Conservation (phyloP, 2,888 invertebrate species). For the Escarpia spicata region DNA sequence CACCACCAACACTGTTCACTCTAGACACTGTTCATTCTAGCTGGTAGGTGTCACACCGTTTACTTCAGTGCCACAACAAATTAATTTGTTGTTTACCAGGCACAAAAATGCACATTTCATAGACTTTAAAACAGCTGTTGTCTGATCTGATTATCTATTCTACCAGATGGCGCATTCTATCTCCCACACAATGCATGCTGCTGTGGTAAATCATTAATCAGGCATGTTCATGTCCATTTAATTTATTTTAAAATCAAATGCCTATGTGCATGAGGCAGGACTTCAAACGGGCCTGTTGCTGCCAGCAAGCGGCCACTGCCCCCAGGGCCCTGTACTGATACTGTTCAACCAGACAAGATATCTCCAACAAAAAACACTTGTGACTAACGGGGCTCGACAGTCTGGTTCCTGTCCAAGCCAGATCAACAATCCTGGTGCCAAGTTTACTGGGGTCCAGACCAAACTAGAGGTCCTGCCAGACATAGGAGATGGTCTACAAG, state of each 20-base stretch:
- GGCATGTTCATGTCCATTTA: not conserved
- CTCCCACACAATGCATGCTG: not conserved
- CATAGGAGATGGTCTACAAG: not conserved
- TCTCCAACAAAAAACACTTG: not conserved
- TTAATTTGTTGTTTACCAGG: not conserved
- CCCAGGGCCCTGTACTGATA: not conserved
- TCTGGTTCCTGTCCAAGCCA: not conserved
- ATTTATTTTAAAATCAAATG: not conserved
- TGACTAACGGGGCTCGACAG: not conserved
- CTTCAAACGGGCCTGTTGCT: not conserved
- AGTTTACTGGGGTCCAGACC: not conserved
- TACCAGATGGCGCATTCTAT: not conserved
- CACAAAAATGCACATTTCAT: not conserved
- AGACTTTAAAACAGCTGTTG: not conserved
- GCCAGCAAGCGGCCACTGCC: not conserved
- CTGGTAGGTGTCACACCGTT: slow-evolving; percentile 7
- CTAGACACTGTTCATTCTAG: too few relatives aligned
- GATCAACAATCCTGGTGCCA: not conserved
- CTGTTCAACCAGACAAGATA: not conserved
- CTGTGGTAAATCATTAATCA: not conserved
- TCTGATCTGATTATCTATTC: not conserved
- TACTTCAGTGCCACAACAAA: slow-evolving; percentile 1
- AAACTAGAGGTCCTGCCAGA: not conserved
- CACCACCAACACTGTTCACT: not conserved
- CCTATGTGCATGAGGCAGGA: not conserved